Conservation (phyloP, 2,888 invertebrate species). For the Sisyra terminalis region DNA sequence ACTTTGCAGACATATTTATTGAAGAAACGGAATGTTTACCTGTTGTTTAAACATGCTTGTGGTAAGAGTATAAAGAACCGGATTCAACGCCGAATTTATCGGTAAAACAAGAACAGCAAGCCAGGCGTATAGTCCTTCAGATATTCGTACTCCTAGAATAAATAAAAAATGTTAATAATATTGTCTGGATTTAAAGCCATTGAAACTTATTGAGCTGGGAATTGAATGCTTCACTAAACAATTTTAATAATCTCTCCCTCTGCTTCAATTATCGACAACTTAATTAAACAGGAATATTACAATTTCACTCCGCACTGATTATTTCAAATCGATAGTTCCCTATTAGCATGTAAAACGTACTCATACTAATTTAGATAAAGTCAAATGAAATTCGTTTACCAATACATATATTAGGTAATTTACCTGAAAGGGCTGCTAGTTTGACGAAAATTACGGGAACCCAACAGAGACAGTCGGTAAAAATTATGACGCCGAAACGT, state of each 20-base stretch:
- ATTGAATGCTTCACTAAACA: no score
- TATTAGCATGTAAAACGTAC: no score
- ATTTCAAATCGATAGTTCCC: no score
- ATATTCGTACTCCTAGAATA: constrained; percentile 31
- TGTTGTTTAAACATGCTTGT: constrained; percentile 42
- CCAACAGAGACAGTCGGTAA: constrained; percentile 43
- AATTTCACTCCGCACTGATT: no score
- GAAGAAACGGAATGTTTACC: constrained; percentile 16
- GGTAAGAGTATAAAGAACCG: constrained; percentile 41
- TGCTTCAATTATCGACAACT: no score
- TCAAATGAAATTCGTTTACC: background rate
- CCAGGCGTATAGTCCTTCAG: constrained; percentile 38
- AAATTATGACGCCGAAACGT: constrained; percentile 39
- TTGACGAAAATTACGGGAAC: constrained; percentile 40
- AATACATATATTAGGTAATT: constrained; percentile 13
- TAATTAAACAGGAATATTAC: no score
- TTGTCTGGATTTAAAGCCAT: no score
- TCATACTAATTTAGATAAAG: no score
- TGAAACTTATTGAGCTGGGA: no score
- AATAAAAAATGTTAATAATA: constrained; percentile 4
- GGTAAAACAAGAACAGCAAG: constrained; percentile 41
- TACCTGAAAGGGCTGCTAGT: constrained; percentile 35
- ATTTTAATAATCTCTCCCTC: no score
- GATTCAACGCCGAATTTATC: constrained; percentile 43
- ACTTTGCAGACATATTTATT: background rate